Evolutionary conservation across 2,113 vertebrate genomes (phyloP).

Genomic region (Callopanchax toddi): DNA sequence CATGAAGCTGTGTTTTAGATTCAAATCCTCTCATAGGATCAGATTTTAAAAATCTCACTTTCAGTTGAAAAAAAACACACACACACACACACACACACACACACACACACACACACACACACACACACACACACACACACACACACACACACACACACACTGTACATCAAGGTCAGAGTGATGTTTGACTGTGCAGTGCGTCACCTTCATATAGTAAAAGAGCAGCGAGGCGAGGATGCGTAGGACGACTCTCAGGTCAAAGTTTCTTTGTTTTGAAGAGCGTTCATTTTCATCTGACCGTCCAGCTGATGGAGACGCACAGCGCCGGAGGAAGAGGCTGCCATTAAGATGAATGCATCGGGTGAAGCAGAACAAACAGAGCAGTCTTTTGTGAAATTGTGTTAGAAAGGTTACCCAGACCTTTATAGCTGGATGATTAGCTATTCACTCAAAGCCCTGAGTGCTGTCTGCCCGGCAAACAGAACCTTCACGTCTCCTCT

Average conservation of each 20-base stretch:
- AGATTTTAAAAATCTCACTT: too few relatives aligned
- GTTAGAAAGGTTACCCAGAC: constrained; percentile 76
- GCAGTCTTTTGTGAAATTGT: constrained; percentile 77
- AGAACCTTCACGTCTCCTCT: constrained; percentile 27
- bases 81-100: too few relatives aligned
- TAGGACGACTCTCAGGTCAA: constrained; percentile 9
- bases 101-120: too few relatives aligned
- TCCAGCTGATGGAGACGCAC: constrained; percentile 25
- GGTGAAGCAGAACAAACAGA: constrained; percentile 71
- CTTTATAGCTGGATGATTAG: constrained; percentile 58
- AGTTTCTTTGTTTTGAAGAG: neutral
- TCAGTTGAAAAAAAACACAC: too few relatives aligned
- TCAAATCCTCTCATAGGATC: too few relatives aligned
- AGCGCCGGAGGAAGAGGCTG: neutral
- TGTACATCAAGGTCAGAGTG: neutral
- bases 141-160: neutral
- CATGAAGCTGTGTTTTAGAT: too few relatives aligned
- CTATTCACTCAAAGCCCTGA: constrained; percentile 32
- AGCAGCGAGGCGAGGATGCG: neutral
- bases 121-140: too few relatives aligned
- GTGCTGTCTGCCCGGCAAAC: constrained; percentile 27
- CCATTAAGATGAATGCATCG: constrained; percentile 24
- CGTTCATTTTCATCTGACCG: neutral
- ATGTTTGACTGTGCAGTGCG: neutral
- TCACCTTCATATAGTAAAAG: constrained; percentile 15